Conservation (phyloP, 2,797 vertebrate species). For the Pitangus sulphuratus region DNA sequence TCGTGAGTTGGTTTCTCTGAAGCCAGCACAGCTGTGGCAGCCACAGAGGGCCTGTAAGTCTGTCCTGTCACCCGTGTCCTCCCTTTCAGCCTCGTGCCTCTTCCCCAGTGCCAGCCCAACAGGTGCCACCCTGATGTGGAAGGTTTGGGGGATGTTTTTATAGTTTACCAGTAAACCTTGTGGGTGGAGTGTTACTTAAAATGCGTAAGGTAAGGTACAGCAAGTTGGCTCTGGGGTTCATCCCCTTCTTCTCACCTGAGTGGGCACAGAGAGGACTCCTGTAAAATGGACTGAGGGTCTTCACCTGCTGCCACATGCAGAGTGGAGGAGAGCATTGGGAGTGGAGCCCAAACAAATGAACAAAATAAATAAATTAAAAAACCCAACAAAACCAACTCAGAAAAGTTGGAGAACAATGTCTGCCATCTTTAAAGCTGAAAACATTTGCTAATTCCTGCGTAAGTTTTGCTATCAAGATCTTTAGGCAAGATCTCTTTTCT, state of each 20-base stretch:
- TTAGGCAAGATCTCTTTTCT: not conserved
- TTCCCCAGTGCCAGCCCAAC: not conserved
- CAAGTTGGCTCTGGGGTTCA: fast-evolving
- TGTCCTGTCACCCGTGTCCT: not conserved
- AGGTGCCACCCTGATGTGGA: not conserved
- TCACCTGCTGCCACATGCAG: fast-evolving
- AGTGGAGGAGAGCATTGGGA: not conserved
- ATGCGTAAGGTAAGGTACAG: fast-evolving
- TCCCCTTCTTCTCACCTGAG: not conserved
- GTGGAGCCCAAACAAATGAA: fast-evolving
- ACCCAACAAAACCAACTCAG: not conserved
- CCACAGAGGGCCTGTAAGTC: fast-evolving
- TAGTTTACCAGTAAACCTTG: not conserved
- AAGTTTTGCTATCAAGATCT: not conserved
- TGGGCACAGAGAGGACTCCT: not conserved
- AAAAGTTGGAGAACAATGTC: not conserved
- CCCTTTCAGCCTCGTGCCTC: fast-evolving
- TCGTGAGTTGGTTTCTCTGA: not conserved
- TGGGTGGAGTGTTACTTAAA: not conserved
- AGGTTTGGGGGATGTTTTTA: not conserved
- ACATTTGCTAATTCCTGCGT: not conserved
- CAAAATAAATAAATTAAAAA: fast-evolving
- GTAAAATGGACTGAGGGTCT: fast-evolving
- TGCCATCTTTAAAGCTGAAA: not conserved
- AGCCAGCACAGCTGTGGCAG: not conserved